Evolutionary conservation across 2,113 vertebrate genomes (phyloP).

Genomic region (Procavia capensis): DNA sequence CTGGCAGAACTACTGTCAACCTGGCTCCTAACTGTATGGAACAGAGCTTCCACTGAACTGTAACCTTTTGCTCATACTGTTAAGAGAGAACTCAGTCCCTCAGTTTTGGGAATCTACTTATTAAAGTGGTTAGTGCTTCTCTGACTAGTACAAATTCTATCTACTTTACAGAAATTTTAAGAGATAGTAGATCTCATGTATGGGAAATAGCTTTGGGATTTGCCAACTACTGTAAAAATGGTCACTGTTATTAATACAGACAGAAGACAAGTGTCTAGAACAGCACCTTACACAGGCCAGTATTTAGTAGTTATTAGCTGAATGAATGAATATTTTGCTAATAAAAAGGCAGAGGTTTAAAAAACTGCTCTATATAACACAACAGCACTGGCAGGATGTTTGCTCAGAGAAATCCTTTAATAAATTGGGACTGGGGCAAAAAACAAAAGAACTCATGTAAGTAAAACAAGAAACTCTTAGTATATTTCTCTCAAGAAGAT

Average conservation of each 20-base stretch:
- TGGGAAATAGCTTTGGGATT: background rate
- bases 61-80: background rate
- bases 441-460: background rate
- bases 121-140: background rate
- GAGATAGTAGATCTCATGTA: background rate
- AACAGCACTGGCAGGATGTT: background rate
- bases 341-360: background rate
- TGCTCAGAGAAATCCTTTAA: background rate
- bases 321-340: slow-evolving; percentile 50
- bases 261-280: slow-evolving; percentile 15
- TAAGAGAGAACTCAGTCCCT: background rate
- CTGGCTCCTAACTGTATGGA: background rate
- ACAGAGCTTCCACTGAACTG: background rate
- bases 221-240: background rate
- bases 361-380: background rate
- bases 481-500: background rate
- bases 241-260: slow-evolving; percentile 18
- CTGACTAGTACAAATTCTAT: background rate
- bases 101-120: slow-evolving; percentile 16
- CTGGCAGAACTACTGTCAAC: background rate
- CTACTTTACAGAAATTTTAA: background rate
- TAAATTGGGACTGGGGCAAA: background rate
- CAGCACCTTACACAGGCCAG: background rate
- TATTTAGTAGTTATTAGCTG: slow-evolving; percentile 41
- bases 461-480: slow-evolving; percentile 31